A percentile compares a stretch with the other conserved stretches of the same genome.
These are phyloP conservation scores for Tauraco hartlaubi DNA, from an alignment of 2,797 vertebrate species.

Conservation along the genomic window DNA sequence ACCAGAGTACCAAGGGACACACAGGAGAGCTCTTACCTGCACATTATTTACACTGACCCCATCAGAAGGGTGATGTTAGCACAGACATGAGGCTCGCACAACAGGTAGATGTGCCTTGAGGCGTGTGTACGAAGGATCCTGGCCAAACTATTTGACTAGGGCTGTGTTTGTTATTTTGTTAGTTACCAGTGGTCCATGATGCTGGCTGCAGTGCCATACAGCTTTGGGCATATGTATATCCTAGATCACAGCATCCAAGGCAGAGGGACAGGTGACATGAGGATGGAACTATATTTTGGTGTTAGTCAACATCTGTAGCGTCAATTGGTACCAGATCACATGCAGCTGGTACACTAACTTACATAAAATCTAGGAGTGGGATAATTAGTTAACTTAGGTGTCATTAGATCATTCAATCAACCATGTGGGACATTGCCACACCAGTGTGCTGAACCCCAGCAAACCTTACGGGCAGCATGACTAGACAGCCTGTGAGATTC, in stretches of 20 bases:
- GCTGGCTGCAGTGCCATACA: background rate
- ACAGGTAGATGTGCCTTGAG: background rate
- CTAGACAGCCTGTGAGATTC: background rate
- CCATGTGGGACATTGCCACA: rapidly evolving
- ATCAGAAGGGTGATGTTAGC: background rate
- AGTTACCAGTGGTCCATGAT: background rate
- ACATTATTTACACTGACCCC: rapidly evolving
- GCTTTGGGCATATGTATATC: background rate
- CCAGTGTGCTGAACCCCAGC: background rate
- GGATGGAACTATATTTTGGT: background rate
- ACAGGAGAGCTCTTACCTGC: background rate
- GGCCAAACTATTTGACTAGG: background rate
- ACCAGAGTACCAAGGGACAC: background rate
- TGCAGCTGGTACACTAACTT: background rate
- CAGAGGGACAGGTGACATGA: background rate
- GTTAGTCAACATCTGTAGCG: background rate
- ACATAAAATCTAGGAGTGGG: background rate
- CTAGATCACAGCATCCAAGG: background rate
- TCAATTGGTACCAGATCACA: background rate
- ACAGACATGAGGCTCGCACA: background rate
- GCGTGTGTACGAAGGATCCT: background rate
- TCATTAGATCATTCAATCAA: background rate
- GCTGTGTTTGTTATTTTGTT: background rate
- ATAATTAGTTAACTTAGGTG: background rate
- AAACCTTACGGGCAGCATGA: background rate